Evolutionary conservation across 2,888 invertebrate species (phyloP).

Genomic region (Xestia rhomboidea): DNA sequence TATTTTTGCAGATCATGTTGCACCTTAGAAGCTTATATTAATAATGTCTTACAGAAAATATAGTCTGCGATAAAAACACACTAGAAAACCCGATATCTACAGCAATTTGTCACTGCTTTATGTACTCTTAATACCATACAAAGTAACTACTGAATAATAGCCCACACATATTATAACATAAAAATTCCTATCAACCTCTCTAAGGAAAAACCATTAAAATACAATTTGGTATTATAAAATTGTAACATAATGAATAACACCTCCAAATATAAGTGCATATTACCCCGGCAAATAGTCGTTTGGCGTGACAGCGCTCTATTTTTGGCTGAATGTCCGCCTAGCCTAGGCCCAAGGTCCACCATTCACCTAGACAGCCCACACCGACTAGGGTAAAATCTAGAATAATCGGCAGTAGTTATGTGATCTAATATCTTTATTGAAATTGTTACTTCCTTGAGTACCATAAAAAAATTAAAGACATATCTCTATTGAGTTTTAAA

Average conservation of each 20-base stretch:
- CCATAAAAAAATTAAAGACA: background rate
- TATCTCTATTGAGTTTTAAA: too few species aligned
- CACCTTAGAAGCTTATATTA: background rate
- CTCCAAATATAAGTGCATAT: conserved; percentile 33
- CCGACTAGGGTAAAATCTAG: conserved; percentile 52
- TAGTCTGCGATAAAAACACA: background rate
- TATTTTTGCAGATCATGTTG: too few species aligned
- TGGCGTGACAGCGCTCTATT: conserved; percentile 66
- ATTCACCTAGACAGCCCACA: conserved; percentile 70
- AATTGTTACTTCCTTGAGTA: conserved; percentile 45
- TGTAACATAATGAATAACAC: conserved; percentile 21
- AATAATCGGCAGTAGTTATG: conserved; percentile 8
- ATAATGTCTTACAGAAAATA: background rate
- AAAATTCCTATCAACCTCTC: background rate
- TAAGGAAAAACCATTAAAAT: conserved; percentile 33
- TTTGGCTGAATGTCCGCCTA: conserved; percentile 65
- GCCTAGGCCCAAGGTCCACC: conserved; percentile 75
- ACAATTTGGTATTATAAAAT: conserved; percentile 8
- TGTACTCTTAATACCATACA: background rate
- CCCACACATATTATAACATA: background rate
- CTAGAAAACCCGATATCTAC: background rate
- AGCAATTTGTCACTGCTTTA: background rate
- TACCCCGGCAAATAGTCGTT: conserved; percentile 25
- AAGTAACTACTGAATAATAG: conserved; percentile 8
- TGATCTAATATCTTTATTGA: conserved; percentile 17